A percentile compares a stretch with the other conserved stretches of the same genome.
phyloP scores from a whole-genome alignment of 2,888 invertebrate species.

The Spatulosminthurus flaviceps region DNA sequence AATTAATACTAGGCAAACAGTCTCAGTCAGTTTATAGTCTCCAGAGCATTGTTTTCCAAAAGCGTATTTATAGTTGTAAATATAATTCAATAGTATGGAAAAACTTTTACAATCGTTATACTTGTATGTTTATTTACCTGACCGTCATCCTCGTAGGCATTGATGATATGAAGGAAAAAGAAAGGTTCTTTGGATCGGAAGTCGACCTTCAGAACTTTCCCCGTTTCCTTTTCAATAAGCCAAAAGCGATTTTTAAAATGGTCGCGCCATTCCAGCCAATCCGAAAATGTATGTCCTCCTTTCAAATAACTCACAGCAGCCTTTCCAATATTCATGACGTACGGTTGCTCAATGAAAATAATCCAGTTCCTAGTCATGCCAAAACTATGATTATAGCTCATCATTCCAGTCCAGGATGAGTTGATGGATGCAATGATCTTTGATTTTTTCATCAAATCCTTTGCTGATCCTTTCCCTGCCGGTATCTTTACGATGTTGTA shows the following conservation, averaged over 20 bases:
- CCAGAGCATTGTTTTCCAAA: too few species aligned
- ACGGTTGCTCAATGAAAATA: constrained; percentile 69
- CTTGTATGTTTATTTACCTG: constrained; percentile 55
- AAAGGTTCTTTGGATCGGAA: constrained; percentile 67
- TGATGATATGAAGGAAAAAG: constrained; percentile 70
- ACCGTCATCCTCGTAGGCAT: constrained; percentile 67
- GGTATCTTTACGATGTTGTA: constrained; percentile 66
- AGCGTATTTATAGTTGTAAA: too few species aligned
- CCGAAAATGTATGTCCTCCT: constrained; percentile 65
- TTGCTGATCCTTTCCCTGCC: constrained; percentile 53
- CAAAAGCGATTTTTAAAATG: constrained; percentile 66
- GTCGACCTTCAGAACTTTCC: constrained; percentile 65
- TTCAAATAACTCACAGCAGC: constrained; percentile 66
- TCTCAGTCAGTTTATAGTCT: too few species aligned
- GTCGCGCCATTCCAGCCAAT: constrained; percentile 67
- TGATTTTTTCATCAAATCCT: constrained; percentile 63
- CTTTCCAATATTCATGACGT: constrained; percentile 67
- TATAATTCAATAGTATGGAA: too few species aligned
- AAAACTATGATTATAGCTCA: constrained; percentile 70
- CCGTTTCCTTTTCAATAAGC: constrained; percentile 66
- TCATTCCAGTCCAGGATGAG: constrained; percentile 65
- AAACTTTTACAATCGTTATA: too few species aligned
- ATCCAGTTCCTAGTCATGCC: constrained; percentile 70
- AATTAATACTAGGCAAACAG: too few species aligned
- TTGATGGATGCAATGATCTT: constrained; percentile 65